A percentile compares a stretch with the other conserved stretches of the same genome.
Evolutionary conservation across 2,113 vertebrate species (phyloP).

Genomic region (Pheucticus melanocephalus): DNA sequence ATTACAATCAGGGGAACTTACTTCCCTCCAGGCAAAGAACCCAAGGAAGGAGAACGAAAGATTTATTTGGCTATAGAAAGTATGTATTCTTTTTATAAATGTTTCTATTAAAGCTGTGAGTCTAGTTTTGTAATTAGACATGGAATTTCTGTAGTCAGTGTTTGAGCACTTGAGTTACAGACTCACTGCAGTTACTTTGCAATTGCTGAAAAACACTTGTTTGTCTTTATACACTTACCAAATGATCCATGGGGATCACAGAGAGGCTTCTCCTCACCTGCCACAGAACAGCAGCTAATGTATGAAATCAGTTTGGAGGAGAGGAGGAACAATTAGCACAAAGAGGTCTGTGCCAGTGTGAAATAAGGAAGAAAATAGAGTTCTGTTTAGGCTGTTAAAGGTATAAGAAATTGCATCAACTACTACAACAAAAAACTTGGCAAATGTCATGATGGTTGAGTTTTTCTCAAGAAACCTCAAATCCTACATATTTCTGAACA

Average conservation of each 20-base stretch:
- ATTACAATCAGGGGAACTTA: conserved; percentile 99
- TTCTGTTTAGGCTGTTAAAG: neutral
- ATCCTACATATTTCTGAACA: neutral
- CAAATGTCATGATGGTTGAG: neutral
- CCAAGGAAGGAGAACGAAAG: conserved; percentile 96
- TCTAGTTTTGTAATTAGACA: neutral
- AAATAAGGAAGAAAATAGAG: neutral
- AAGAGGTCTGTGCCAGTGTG: neutral
- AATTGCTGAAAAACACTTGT: neutral
- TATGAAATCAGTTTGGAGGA: neutral
- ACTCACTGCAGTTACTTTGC: neutral
- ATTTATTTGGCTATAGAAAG: conserved; percentile 99
- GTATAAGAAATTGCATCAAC: neutral
- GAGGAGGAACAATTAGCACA: neutral
- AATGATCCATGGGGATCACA: neutral
- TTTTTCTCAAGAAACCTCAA: neutral
- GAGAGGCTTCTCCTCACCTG: neutral
- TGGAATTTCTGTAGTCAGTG: neutral
- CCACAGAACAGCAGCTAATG: neutral
- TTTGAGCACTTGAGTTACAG: neutral
- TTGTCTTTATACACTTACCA: neutral
- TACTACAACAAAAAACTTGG: neutral
- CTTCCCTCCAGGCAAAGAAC: conserved; percentile 97
- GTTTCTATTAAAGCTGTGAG: neutral
- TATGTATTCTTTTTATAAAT: conserved; percentile 66